Evolutionary conservation across 2,797 vertebrate genomes (phyloP).

Genomic region (Poliocrania exsul): DNA sequence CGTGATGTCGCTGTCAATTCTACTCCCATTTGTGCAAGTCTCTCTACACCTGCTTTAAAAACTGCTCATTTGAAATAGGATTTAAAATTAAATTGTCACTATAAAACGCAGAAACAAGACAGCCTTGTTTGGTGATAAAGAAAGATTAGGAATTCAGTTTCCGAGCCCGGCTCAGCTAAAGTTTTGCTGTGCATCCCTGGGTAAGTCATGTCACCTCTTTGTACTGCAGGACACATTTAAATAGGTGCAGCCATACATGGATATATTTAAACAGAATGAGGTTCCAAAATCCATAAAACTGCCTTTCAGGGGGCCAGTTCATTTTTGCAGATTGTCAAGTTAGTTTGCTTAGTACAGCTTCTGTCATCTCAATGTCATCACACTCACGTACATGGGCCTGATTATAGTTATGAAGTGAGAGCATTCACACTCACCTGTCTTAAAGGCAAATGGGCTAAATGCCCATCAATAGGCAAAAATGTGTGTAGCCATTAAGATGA

Average conservation of each 20-base stretch:
- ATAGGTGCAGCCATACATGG: neutral
- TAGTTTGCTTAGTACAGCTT: neutral
- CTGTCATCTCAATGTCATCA: neutral
- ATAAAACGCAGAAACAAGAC: neutral
- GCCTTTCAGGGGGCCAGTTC: neutral
- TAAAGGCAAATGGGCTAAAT: neutral
- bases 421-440: neutral
- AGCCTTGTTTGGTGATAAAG: neutral
- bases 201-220: neutral
- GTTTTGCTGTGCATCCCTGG: neutral
- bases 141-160: neutral
- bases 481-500: neutral
- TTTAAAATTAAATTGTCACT: neutral
- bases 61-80: neutral
- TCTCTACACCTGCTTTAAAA: neutral
- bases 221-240: neutral
- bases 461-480: neutral
- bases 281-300: neutral
- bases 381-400: accelerated
- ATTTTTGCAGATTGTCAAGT: neutral
- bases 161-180: neutral
- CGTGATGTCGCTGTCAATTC: neutral
- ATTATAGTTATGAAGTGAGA: neutral
- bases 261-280: neutral
- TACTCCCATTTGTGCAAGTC: neutral